These are phyloP conservation scores for Arvicanthis niloticus DNA, from an alignment of 2,113 vertebrate species.

Conservation along the genomic window DNA sequence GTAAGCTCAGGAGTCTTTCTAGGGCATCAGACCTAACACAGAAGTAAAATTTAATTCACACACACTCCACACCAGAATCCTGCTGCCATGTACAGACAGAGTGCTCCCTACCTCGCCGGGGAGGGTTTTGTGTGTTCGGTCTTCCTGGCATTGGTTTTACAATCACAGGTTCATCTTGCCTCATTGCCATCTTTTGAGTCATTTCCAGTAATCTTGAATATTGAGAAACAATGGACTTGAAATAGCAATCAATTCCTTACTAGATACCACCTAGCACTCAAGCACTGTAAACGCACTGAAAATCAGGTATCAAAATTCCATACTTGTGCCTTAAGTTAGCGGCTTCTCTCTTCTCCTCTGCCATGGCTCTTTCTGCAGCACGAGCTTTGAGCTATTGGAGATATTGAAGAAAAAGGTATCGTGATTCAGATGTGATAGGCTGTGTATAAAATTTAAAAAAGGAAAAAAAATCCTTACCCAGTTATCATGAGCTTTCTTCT, in stretches of 20 bases:
- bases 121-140: conserved; percentile 86
- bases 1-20: not conserved
- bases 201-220: conserved; percentile 90
- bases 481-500: conserved; percentile 98
- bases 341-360: conserved; percentile 94
- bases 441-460: not conserved
- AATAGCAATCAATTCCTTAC: not conserved
- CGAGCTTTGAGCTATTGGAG: conserved; percentile 92
- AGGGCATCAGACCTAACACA: not conserved
- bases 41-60: not conserved
- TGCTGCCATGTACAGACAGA: not conserved
- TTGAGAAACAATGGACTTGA: not conserved
- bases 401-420: conserved; percentile 75
- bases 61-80: not conserved
- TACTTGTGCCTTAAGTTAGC: conserved; percentile 95
- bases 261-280: not conserved
- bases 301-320: conserved; percentile 59
- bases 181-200: conserved; percentile 91
- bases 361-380: conserved; percentile 93
- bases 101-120: conserved; percentile 89
- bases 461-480: conserved; percentile 90
- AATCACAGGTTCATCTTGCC: conserved; percentile 93
- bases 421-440: not conserved
- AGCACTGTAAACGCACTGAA: not conserved
- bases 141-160: conserved; percentile 94